Evolutionary conservation across 2,113 vertebrate genomes (phyloP).

Genomic region (Onychorhynchus coronatus): DNA sequence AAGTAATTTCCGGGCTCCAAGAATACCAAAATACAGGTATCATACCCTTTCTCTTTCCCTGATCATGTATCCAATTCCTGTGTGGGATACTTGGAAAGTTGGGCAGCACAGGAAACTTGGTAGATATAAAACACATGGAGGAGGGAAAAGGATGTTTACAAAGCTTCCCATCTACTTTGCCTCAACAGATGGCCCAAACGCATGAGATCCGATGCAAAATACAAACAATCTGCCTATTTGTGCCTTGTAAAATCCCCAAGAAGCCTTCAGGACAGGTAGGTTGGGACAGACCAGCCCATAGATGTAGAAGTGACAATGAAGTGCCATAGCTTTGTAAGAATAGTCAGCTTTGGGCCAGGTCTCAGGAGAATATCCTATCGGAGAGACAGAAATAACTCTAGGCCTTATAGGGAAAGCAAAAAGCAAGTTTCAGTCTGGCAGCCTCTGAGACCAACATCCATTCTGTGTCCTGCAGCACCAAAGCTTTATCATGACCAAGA

Average conservation of each 20-base stretch:
- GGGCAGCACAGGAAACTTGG: background rate
- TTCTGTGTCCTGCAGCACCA: background rate
- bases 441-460: background rate
- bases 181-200: background rate
- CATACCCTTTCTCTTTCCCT: background rate
- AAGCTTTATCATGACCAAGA: background rate
- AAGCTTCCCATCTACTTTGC: background rate
- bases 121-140: background rate
- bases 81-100: background rate
- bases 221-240: background rate
- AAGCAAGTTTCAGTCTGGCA: background rate
- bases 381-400: background rate
- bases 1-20: background rate
- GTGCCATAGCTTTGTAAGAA: background rate
- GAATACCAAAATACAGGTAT: background rate
- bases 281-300: background rate
- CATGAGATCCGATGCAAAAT: background rate
- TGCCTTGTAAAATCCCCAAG: background rate
- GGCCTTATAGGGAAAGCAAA: background rate
- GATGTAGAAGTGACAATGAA: background rate
- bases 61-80: accelerated
- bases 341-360: background rate
- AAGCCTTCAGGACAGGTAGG: background rate
- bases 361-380: background rate
- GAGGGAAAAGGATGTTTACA: background rate